A percentile compares a stretch with the other conserved stretches of the same genome.
phyloP scores from a whole-genome alignment of 2,113 vertebrate species.

The Prolemur simus region DNA sequence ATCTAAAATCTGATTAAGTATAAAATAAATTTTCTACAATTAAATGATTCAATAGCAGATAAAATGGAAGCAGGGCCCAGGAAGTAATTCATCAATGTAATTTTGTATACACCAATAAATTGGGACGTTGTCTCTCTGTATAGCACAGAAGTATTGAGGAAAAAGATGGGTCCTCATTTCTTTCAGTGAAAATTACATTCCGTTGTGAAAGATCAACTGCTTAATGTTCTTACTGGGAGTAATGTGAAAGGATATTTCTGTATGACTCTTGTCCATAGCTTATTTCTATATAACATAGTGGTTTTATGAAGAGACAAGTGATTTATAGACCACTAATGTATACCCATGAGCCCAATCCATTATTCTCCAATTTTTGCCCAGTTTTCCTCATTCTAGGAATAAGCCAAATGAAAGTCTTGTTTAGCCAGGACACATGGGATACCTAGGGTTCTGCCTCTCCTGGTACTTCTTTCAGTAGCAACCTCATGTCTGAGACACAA shows the following conservation, averaged over 20 bases:
- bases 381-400: neutral
- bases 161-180: neutral
- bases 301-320: neutral
- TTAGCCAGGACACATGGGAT: neutral
- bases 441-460: neutral
- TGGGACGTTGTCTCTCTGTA: neutral
- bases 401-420: neutral
- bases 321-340: neutral
- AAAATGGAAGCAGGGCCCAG: neutral
- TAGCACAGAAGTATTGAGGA: neutral
- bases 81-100: conserved; percentile 54
- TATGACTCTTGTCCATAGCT: neutral
- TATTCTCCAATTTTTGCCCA: neutral
- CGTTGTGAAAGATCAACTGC: neutral
- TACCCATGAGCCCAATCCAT: neutral
- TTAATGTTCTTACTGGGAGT: neutral
- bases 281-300: neutral
- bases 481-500: neutral
- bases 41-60: conserved; percentile 58
- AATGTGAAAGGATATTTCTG: neutral
- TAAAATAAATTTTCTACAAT: conserved; percentile 74
- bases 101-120: conserved; percentile 16
- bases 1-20: conserved; percentile 65
- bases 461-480: neutral
- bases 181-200: neutral